Base-by-base conservation (phyloP, 1,140 invertebrate genomes). In the Neuroterus valhalla region DNA sequence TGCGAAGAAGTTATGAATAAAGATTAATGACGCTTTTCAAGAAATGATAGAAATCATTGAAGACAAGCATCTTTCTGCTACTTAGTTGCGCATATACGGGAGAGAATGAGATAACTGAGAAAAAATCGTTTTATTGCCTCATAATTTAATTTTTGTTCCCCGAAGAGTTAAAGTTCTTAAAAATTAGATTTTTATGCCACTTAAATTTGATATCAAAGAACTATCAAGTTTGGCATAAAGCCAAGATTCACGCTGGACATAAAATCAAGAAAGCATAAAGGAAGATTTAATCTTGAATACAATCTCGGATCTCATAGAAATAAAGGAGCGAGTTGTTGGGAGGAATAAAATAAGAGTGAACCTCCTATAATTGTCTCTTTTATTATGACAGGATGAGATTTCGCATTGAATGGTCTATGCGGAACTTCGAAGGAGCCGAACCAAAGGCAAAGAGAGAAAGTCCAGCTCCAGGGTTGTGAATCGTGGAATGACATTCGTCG, bases 281-380 rank as follows among this genome's bases (percentile, higher is more conserved):
- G 55, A 31, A 62, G 55, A 31, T 62, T 62, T 62, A 62, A 62
- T 62, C 55, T 62, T 62, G 31, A 62, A 62, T 26, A 62, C 55
- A 62, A 62, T 62, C 55, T 62, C 23, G 55, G 55, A 62, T 52
- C 17, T 62, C 55, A 55, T 62, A 62, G 55, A 62, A 62, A 62
- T 62, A 62, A 62, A 62, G 55, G 31, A 62, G 55, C 55, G 23
- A 26, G 52, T 62, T 62, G 48, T 19, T 50, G 21, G 3, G 55
- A 62, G 55, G 31, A 62, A 62, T 62, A 62, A 62, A 62, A 62
- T 62, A 62, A 62, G n/a, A 62, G 55, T 26, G 11, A 14, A 62
- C 23, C 55, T 62, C 31, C 55, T 62, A 62, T 62, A 62, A 38
- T 62, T 62, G 14, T 62, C 23, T 62, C 23, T 62, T 38, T 31